Evolutionary conservation across 2,113 vertebrate species (phyloP).

Genomic region (Embiotoca jacksoni): DNA sequence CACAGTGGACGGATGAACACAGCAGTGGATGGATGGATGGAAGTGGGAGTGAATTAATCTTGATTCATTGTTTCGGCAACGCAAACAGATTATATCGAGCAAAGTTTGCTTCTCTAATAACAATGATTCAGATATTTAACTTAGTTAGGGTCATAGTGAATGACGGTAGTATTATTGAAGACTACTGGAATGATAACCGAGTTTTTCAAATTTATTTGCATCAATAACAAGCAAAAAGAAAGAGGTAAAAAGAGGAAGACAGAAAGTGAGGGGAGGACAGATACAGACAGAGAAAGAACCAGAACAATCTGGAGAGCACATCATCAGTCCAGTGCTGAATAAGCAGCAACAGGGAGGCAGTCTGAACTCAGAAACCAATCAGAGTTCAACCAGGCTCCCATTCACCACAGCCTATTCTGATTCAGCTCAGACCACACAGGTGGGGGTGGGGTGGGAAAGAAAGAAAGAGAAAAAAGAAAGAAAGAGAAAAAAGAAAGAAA

Average conservation of each 20-base stretch:
- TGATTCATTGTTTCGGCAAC: slow-evolving; percentile 17
- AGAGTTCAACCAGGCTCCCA: slow-evolving; percentile 28
- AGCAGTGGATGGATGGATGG: slow-evolving; percentile 24
- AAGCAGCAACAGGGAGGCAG: slow-evolving; percentile 53
- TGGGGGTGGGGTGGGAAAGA: neutral
- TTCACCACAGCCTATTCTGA: slow-evolving; percentile 41
- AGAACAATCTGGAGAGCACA: slow-evolving; percentile 43
- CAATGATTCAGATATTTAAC: slow-evolving; percentile 1
- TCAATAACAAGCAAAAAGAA: neutral
- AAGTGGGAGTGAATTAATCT: slow-evolving; percentile 31
- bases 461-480: no score
- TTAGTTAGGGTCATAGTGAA: neutral
- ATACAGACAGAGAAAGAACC: slow-evolving; percentile 25
- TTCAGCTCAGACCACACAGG: slow-evolving; percentile 43
- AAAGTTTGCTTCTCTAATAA: slow-evolving; percentile 4
- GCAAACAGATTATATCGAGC: slow-evolving; percentile 6
- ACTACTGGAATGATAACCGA: no score
- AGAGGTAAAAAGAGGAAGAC: neutral
- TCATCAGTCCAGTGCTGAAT: slow-evolving; percentile 62
- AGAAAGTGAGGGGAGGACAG: neutral
- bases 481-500: no score
- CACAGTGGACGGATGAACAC: slow-evolving; percentile 31
- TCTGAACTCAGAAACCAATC: slow-evolving; percentile 32
- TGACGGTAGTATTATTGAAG: neutral
- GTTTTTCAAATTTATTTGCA: neutral